Percentiles rank a stretch among this genome's conserved stretches.
Evolutionary conservation across 2,797 vertebrate species (phyloP).

Genomic region (Poecilia gillii): DNA sequence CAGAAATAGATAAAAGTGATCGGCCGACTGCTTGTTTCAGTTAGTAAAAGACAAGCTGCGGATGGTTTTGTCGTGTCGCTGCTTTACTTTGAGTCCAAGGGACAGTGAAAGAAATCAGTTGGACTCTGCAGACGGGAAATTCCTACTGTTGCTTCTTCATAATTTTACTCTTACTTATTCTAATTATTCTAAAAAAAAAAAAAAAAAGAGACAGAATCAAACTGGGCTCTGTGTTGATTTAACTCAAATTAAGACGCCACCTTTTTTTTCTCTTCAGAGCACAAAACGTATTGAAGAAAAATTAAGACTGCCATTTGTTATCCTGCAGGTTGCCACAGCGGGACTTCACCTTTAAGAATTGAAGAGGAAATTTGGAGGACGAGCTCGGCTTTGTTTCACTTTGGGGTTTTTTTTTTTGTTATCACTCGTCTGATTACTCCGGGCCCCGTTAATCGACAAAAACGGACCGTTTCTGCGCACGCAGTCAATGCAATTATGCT

Average conservation of each 20-base stretch:
- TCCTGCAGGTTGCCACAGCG: neutral
- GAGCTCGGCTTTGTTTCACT: neutral
- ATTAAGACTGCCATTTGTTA: neutral
- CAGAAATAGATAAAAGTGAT: neutral
- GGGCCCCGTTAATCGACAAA: neutral
- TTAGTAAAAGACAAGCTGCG: neutral
- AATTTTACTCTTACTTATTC: neutral
- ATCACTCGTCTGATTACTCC: neutral
- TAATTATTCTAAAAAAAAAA: neutral
- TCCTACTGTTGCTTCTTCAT: neutral
- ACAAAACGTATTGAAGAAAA: neutral
- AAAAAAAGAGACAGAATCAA: too few relatives aligned
- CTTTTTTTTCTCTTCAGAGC: neutral
- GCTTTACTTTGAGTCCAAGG: constrained; percentile 19
- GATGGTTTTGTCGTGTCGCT: neutral
- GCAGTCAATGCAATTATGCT: constrained; percentile 12
- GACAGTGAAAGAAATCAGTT: constrained; percentile 13
- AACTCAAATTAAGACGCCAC: neutral
- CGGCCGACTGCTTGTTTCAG: neutral
- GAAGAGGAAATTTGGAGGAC: neutral
- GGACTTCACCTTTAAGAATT: neutral
- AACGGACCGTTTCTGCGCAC: constrained; percentile 5
- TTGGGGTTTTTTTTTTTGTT: neutral
- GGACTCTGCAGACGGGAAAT: neutral
- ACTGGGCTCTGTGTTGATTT: neutral